Evolutionary conservation across 92 coral and sea anemone species (phyloP).

Genomic region (Porites cylindrica): DNA sequence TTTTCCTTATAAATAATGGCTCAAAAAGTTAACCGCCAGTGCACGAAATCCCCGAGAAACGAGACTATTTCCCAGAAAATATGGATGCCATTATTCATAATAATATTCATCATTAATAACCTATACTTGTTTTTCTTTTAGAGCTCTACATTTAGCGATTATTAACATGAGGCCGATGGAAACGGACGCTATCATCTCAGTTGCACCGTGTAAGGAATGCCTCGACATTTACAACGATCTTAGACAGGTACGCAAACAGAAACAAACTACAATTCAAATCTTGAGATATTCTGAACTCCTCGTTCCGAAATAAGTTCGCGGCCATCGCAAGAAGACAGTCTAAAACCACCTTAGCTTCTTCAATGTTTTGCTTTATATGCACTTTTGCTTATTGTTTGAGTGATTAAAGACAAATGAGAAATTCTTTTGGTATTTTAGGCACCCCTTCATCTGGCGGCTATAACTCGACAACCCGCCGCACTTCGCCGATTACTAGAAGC

Average conservation of each 20-base stretch:
- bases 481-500: conserved; percentile 68
- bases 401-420: not conserved
- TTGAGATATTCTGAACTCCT: not conserved
- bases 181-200: conserved; percentile 63
- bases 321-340: not conserved
- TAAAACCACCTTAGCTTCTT: too few species aligned
- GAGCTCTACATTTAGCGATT: conserved; percentile 87
- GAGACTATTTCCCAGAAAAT: not conserved
- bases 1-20: not conserved
- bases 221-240: conserved; percentile 81
- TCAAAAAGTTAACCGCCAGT: not conserved
- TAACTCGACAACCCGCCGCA: conserved; percentile 83
- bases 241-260: conserved; percentile 72
- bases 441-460: conserved; percentile 90
- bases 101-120: not conserved
- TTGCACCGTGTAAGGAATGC: conserved; percentile 71
- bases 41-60: not conserved
- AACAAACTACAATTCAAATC: not conserved
- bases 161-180: conserved; percentile 63
- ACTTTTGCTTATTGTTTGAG: not conserved
- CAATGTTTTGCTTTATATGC: not conserved
- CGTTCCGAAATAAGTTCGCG: not conserved
- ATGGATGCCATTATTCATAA: conserved; percentile 4
- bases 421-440: conserved; percentile 56
- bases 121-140: conserved; percentile 13